phyloP scores from a whole-genome alignment of 2,797 vertebrate genomes.

The Sphenodon punctatus region DNA sequence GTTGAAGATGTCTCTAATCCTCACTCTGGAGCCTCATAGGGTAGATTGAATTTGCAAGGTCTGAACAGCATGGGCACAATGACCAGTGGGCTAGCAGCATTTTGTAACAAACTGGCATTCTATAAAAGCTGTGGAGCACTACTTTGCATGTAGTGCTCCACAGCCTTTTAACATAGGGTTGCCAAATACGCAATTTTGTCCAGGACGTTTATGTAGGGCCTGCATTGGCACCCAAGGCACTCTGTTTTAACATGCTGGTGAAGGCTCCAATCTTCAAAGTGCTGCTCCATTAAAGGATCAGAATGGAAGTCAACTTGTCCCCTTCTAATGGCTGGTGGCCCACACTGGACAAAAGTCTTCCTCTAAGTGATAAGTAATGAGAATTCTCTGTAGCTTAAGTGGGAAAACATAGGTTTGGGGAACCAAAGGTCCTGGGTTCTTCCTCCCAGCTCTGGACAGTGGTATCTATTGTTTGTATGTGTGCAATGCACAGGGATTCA shows the following conservation, averaged over 20 bases:
- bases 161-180: no score
- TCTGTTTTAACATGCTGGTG: neutral
- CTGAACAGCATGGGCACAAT: neutral
- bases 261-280: no score
- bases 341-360: conserved; percentile 20
- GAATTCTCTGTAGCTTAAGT: neutral
- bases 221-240: no score
- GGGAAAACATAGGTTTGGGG: conserved; percentile 4
- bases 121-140: neutral
- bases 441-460: neutral
- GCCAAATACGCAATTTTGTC: no score
- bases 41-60: neutral
- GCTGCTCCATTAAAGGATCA: no score
- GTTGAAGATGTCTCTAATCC: conserved; percentile 25
- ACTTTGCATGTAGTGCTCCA: neutral
- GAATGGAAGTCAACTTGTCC: no score
- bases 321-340: neutral
- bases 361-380: neutral
- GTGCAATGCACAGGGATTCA: neutral
- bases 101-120: no score
- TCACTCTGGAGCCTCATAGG: neutral
- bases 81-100: conserved; percentile 1
- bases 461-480: accelerated
- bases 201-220: no score
- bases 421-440: neutral